Percentiles rank a stretch among this genome's conserved stretches.
These are phyloP conservation scores for Drosophila virilis DNA, from an alignment of 1,140 invertebrate species.

Conservation along the genomic window DNA sequence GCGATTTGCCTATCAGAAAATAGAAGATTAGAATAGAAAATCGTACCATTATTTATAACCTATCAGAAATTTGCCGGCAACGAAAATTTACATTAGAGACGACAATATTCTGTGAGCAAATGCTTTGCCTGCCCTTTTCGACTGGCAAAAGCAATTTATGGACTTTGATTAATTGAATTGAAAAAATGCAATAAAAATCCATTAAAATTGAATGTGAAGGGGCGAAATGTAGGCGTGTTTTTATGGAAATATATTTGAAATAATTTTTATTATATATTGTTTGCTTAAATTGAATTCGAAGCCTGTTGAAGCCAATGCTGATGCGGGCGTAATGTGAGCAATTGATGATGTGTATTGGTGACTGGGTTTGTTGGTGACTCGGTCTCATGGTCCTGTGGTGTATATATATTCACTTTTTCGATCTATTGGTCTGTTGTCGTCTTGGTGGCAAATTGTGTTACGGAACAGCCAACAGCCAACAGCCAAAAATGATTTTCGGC, in stretches of 20 bases:
- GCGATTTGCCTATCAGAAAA: no score
- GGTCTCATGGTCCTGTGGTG: neutral
- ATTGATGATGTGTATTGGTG: conserved; percentile 43
- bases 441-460: conserved; percentile 42
- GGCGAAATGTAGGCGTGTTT: conserved; percentile 4
- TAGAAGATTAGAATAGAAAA: neutral
- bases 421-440: neutral
- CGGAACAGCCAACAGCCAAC: conserved; percentile 1
- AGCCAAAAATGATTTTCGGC: conserved; percentile 52
- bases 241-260: conserved; percentile 20
- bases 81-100: neutral
- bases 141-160: conserved; percentile 19
- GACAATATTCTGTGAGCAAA: neutral
- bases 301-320: conserved; percentile 3
- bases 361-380: neutral
- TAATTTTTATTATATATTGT: conserved; percentile 34
- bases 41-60: no score
- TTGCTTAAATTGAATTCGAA: conserved; percentile 38
- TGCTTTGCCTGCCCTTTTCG: neutral
- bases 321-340: conserved; percentile 34
- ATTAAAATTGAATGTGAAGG: neutral
- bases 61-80: neutral
- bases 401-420: neutral
- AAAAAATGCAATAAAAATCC: neutral
- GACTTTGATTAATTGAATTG: conserved; percentile 33